Evolutionary conservation across 2,888 invertebrate genomes (phyloP).

Genomic region (Sussaba pulchella): DNA sequence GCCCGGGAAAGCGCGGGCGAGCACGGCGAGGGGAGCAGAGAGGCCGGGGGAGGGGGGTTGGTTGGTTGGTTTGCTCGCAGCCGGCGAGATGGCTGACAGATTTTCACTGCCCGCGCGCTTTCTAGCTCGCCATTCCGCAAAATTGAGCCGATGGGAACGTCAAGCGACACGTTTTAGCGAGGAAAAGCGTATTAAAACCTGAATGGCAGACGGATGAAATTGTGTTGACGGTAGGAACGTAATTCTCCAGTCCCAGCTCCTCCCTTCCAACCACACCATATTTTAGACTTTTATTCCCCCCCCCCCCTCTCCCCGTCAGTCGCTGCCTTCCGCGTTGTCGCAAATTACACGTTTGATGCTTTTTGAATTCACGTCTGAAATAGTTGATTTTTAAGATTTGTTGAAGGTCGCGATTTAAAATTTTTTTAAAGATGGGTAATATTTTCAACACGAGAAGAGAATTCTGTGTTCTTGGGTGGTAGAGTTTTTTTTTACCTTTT

Average conservation of each 20-base stretch:
- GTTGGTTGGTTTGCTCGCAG: constrained; percentile 27
- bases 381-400: too few species aligned
- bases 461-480: too few species aligned
- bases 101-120: constrained; percentile 59
- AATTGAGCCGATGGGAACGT: constrained; percentile 71
- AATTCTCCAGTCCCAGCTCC: constrained; percentile 56
- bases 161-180: constrained; percentile 74
- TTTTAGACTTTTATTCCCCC: constrained; percentile 21
- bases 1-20: constrained; percentile 47
- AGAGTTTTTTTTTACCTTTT: constrained; percentile 32
- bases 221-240: constrained; percentile 71
- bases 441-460: too few species aligned
- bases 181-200: constrained; percentile 76
- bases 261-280: constrained; percentile 11
- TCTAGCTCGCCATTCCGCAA: constrained; percentile 69
- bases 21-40: background rate
- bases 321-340: too few species aligned
- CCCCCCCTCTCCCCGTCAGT: constrained; percentile 4
- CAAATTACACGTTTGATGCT: too few species aligned
- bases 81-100: constrained; percentile 63
- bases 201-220: constrained; percentile 73
- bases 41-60: too few species aligned
- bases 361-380: too few species aligned
- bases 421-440: too few species aligned
- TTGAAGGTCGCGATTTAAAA: too few species aligned